Percentiles rank a stretch among this genome's conserved stretches.
These are phyloP conservation scores for Saguinus imperator DNA, from an alignment of 2,113 vertebrate species.

Conservation along the genomic window DNA sequence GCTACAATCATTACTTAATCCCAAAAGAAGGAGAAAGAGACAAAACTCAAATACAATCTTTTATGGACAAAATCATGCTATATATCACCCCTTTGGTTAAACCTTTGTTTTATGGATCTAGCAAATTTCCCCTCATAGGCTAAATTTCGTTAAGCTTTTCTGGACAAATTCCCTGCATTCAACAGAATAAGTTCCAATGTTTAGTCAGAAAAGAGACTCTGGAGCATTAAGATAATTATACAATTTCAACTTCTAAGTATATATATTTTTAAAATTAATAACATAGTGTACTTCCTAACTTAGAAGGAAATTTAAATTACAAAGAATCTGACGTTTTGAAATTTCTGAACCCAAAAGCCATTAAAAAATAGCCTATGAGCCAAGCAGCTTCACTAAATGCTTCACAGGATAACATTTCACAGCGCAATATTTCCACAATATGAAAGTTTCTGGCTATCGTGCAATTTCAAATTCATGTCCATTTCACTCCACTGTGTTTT, in stretches of 20 bases:
- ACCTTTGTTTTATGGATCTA: slow-evolving; percentile 52
- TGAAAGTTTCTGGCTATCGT: background rate
- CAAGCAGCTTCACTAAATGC: slow-evolving; percentile 52
- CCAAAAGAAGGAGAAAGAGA: slow-evolving; percentile 41
- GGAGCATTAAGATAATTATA: slow-evolving; percentile 80
- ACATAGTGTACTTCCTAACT: slow-evolving; percentile 79
- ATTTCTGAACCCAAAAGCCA: slow-evolving; percentile 75
- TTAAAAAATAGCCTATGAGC: slow-evolving; percentile 69
- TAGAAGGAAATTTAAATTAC: slow-evolving; percentile 81
- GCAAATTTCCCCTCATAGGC: slow-evolving; percentile 9
- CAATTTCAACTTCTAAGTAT: slow-evolving; percentile 78
- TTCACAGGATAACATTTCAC: slow-evolving; percentile 59
- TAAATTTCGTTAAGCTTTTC: slow-evolving; percentile 82
- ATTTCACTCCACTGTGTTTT: background rate
- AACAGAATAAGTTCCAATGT: slow-evolving; percentile 78
- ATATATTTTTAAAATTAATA: slow-evolving; percentile 72
- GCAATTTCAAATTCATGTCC: background rate
- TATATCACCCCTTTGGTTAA: slow-evolving; percentile 36
- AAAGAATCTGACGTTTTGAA: slow-evolving; percentile 75
- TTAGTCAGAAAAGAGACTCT: slow-evolving; percentile 83
- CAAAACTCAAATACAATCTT: slow-evolving; percentile 30
- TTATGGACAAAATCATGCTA: slow-evolving; percentile 7
- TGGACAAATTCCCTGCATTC: slow-evolving; percentile 82
- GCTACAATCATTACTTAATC: slow-evolving; percentile 34
- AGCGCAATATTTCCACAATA: slow-evolving; percentile 57